These are phyloP conservation scores for Hemicentrotus pulcherrimus DNA, from an alignment of 35 echinoderm and acorn worm genomes.

Conservation along the genomic window DNA sequence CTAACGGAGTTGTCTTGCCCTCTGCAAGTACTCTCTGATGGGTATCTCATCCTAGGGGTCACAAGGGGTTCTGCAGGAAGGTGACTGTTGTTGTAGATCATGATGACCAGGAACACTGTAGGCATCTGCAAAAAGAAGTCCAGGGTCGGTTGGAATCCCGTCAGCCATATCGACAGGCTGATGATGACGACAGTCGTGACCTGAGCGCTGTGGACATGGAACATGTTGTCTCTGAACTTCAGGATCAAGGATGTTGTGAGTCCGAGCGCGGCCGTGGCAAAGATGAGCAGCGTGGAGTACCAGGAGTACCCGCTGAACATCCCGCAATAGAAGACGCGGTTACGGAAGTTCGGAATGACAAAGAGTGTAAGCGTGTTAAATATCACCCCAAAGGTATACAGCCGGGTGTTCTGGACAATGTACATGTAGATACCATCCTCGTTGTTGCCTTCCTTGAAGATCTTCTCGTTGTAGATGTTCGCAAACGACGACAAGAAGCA, in stretches of 20 bases:
- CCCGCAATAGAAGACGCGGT: conserved; percentile 62
- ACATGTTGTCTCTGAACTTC: conserved; percentile 95
- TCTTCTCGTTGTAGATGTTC: conserved; percentile 99
- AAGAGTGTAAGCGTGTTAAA: conserved; percentile 74
- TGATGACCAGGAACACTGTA: conserved; percentile 81
- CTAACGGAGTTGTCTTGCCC: background rate
- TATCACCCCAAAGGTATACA: conserved; percentile 87
- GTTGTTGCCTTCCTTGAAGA: conserved; percentile 86
- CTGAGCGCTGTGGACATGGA: conserved; percentile 82
- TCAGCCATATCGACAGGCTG: conserved; percentile 69
- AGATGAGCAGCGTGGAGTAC: conserved; percentile 73
- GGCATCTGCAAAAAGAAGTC: conserved; percentile 95
- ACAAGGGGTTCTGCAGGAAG: background rate
- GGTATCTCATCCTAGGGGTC: background rate
- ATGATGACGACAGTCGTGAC: conserved; percentile 77
- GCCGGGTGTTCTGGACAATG: conserved; percentile 79
- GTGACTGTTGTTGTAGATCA: conserved; percentile 83
- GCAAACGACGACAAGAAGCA: conserved; percentile 87
- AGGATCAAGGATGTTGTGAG: conserved; percentile 84
- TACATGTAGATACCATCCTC: conserved; percentile 78
- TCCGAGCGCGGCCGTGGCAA: conserved; percentile 66
- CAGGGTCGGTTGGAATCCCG: conserved; percentile 71
- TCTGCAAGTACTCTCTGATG: background rate
- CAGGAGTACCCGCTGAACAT: conserved; percentile 83
- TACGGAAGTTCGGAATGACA: conserved; percentile 60